These are phyloP conservation scores for Ryuthela nishihirai DNA, from an alignment of 2,888 invertebrate species.

Conservation along the genomic window DNA sequence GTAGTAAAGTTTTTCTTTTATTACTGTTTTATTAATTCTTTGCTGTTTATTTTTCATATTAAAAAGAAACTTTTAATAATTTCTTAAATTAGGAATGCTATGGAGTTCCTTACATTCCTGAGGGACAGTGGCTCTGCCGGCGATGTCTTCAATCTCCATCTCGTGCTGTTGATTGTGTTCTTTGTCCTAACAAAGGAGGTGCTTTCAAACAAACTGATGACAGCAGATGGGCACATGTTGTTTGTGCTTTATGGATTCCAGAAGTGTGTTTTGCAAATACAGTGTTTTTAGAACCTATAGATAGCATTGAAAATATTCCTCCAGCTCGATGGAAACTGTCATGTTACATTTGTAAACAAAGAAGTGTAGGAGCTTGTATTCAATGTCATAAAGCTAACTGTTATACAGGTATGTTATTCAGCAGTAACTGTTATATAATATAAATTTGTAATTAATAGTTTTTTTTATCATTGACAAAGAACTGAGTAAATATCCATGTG, in stretches of 20 bases:
- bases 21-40: background rate
- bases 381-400: slow-evolving; percentile 96
- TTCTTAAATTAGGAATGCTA: slow-evolving; percentile 87
- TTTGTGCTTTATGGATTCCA: slow-evolving; percentile 98
- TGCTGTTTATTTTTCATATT: slow-evolving; percentile 5
- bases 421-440: too few relatives aligned
- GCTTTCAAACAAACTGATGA: slow-evolving; percentile 98
- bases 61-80: too few relatives aligned
- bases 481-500: too few relatives aligned
- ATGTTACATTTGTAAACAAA: slow-evolving; percentile 93
- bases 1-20: slow-evolving; percentile 2
- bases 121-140: slow-evolving; percentile 96
- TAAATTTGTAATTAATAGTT: too few relatives aligned
- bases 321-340: slow-evolving; percentile 93
- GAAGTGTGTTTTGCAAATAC: slow-evolving; percentile 97
- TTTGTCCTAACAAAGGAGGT: slow-evolving; percentile 96
- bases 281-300: slow-evolving; percentile 93
- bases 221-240: slow-evolving; percentile 95
- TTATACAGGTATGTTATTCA: slow-evolving; percentile 61
- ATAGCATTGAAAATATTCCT: slow-evolving; percentile 94
- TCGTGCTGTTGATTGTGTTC: slow-evolving; percentile 90
- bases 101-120: slow-evolving; percentile 95
- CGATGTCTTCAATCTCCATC: slow-evolving; percentile 95
- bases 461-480: too few relatives aligned
- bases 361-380: slow-evolving; percentile 91